Base-by-base conservation (phyloP, 2,113 vertebrate species). In the Rhegmatorhina hoffmannsi region DNA sequence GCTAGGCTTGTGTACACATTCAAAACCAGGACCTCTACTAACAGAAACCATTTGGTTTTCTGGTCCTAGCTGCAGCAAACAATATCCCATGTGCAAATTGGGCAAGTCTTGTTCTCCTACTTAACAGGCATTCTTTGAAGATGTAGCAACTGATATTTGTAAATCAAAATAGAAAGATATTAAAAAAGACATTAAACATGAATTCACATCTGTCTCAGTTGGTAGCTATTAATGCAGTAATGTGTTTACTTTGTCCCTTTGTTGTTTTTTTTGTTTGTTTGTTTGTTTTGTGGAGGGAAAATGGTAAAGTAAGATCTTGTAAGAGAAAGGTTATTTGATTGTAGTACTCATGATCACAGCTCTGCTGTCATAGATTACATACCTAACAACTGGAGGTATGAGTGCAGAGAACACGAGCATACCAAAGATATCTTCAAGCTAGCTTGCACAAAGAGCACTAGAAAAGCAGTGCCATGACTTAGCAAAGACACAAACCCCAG, bases 61-160 rank as follows among this genome's bases (percentile, higher is more conserved):
- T 87, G 53, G 34, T 60, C 66, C 46, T 46, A 82, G 34, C 62
- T 52, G 58, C 11, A 38, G 56, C 26, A 92, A 58, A 46, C 34
- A 4, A 34, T 33, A 85, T 26, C 26, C 13, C 0, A 0, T 38
- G 13, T 50, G 10, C 21, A 67, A 82, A 55, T 18, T 1, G 0
- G 47, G 21, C 23, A 72, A 62, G 38, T 5, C 21, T 33, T n/a
- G n/a, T 40, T 95, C 38, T 80, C 55, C 60, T 81, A 33, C 3
- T 38, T 89, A 20, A 59, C 7, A 60, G 46, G 60, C 11, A 23
- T 50, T 40, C 33, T 33, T 53, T 29, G 26, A 78, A 74, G 33
- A 84, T 59, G 19, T 26, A 81, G 43, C 13, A 89, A 89, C 16
- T 67, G 29, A 7, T 49, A 76, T 56, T 77, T 52, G 13, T 74